These are phyloP conservation scores for Pseudomugil gertrudae DNA, from an alignment of 2,797 vertebrate genomes.

Conservation along the genomic window DNA sequence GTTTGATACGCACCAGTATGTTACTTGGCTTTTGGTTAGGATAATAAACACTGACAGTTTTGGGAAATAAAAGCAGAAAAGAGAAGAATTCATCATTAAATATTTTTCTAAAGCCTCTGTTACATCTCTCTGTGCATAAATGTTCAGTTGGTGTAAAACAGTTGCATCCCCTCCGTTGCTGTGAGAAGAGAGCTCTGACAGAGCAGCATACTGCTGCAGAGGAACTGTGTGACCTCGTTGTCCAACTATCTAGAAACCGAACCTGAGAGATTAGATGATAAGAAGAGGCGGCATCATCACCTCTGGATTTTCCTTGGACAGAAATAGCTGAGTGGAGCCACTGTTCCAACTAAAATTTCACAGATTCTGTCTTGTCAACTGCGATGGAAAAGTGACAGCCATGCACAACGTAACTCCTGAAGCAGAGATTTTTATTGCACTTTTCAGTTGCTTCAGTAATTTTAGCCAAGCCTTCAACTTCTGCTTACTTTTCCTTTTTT, in stretches of 20 bases:
- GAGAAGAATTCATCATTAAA: background rate
- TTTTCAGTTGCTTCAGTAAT: background rate
- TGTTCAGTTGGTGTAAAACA: background rate
- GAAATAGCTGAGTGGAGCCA: slow-evolving; percentile 25
- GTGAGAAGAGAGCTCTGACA: background rate
- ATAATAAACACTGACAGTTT: background rate
- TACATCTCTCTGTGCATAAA: background rate
- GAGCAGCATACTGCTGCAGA: slow-evolving; percentile 3
- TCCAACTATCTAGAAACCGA: slow-evolving; percentile 24
- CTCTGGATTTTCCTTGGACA: slow-evolving; percentile 30
- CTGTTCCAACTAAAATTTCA: slow-evolving; percentile 32
- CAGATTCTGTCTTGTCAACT: slow-evolving; percentile 36
- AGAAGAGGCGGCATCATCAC: slow-evolving; percentile 1
- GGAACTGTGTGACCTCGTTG: slow-evolving; percentile 22
- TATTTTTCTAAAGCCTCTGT: background rate
- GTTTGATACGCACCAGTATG: slow-evolving; percentile 1
- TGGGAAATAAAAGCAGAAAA: background rate
- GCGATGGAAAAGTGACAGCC: slow-evolving; percentile 32
- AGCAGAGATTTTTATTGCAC: slow-evolving; percentile 33
- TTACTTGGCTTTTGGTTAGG: slow-evolving; percentile 13
- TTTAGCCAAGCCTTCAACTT: too few relatives aligned
- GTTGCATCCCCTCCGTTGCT: background rate
- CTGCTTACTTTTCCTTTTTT: too few relatives aligned
- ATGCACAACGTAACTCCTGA: slow-evolving; percentile 26
- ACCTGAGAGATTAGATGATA: slow-evolving; percentile 39